These are phyloP conservation scores for Acanthosepion pharaonis DNA, from an alignment of 2,888 invertebrate species.

Conservation along the genomic window DNA sequence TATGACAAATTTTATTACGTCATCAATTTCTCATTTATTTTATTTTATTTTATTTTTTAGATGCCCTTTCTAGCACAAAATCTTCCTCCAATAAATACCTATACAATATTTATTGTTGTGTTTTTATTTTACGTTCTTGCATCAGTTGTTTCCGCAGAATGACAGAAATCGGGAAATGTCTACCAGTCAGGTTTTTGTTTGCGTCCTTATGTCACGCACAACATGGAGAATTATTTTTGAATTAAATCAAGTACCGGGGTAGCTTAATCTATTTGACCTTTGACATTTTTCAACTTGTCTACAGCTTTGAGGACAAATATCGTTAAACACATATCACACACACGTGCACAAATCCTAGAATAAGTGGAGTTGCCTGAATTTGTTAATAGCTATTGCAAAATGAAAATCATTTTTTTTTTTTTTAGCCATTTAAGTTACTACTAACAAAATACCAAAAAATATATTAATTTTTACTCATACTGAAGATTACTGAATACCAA, in stretches of 20 bases:
- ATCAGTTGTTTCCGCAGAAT: background rate
- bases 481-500: no score
- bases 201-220: background rate
- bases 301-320: conserved; percentile 2
- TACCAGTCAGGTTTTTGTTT: background rate
- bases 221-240: conserved; percentile 33
- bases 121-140: background rate
- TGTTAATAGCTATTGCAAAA: no score
- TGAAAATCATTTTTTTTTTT: no score
- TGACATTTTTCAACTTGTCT: background rate
- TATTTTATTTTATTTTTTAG: no score
- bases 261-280: background rate
- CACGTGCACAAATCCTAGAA: background rate
- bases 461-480: no score
- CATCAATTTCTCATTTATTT: no score
- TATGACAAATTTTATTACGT: no score
- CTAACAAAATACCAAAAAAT: no score
- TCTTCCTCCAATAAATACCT: background rate
- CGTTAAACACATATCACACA: background rate
- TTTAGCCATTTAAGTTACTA: no score
- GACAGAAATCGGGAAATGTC: background rate
- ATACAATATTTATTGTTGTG: background rate
- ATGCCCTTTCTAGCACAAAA: no score
- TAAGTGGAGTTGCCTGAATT: no score
- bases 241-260: background rate